phyloP scores from a whole-genome alignment of 2,113 vertebrate species.

The Pachypanchax playfairii region DNA sequence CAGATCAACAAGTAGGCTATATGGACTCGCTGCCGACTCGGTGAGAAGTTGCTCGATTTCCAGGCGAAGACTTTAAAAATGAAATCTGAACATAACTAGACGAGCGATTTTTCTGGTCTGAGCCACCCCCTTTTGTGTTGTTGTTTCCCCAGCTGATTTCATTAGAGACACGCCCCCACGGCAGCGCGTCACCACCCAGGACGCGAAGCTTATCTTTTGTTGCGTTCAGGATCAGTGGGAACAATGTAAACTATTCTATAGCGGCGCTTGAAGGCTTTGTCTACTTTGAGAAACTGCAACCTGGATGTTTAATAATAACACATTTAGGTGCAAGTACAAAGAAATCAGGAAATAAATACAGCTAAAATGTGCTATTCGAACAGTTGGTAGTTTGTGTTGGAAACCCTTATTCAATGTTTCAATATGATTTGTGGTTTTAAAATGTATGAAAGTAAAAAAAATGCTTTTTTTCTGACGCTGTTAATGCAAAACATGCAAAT shows the following conservation, averaged over 20 bases:
- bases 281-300: no score
- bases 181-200: conserved; percentile 65
- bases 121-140: conserved; percentile 69
- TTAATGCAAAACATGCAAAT: background rate
- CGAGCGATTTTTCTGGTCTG: conserved; percentile 12
- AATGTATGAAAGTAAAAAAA: background rate
- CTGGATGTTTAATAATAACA: fast-evolving
- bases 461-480: fast-evolving
- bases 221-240: conserved; percentile 42
- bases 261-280: background rate
- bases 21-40: background rate
- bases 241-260: fast-evolving
- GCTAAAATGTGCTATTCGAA: background rate
- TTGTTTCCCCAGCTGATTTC: conserved; percentile 81
- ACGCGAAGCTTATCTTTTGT: conserved; percentile 31
- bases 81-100: conserved; percentile 30
- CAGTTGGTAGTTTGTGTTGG: background rate
- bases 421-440: background rate
- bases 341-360: background rate
- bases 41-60: background rate
- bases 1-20: conserved; percentile 33
- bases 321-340: background rate
- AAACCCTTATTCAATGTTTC: background rate
- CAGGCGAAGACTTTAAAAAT: conserved; percentile 1
- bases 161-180: conserved; percentile 65